Evolutionary conservation across 2,888 invertebrate species (phyloP), one percentile per base, ranked within the genome.

Genomic region (Polydesmus complanatus): DNA sequence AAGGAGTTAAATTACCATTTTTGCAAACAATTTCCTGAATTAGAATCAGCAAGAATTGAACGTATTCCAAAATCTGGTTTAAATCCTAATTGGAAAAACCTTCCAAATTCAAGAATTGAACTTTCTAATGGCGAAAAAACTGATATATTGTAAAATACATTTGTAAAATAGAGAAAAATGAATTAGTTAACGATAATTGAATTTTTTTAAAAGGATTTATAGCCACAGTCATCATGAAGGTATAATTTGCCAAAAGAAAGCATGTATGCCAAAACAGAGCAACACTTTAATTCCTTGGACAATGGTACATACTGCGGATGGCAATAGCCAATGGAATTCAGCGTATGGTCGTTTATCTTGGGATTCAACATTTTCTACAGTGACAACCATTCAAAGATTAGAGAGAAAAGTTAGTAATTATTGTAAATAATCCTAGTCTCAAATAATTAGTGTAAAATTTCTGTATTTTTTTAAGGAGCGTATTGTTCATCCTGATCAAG

Each of bases 211-310:
- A 67, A 80, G 80, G 27, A 69, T 75, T 55, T n/a, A n/a, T n/a
- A n/a, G n/a, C n/a, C n/a, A n/a, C n/a, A n/a, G n/a, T n/a, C n/a
- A n/a, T n/a, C n/a, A n/a, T n/a, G n/a, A n/a, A n/a, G n/a, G n/a
- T n/a, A n/a, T n/a, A 79, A 1, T 90, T 90, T 75, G n/a, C n/a
- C n/a, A 69, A 68, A 56, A 77, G 78, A 3, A 50, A 52, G 23
- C 55, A 0, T 90, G 89, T 73, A n/a, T n/a, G n/a, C 86, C 86
- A 74, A 80, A 83, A 62, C 90, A 90, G 76, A 83, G 83, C 72
- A 84, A 86, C 74, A 90, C 90, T 3, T 76, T 90, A 64, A 86
- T 91, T 58, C 90, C 90, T 0, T 91, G 90, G 90, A 89, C 89
- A 70, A 77, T 90, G 66, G 88, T 89, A 11, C 90, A 90, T 73